Evolutionary conservation across 1,140 invertebrate genomes (phyloP), one percentile per base, ranked within the genome.

Genomic region (Drosophila dunni): DNA sequence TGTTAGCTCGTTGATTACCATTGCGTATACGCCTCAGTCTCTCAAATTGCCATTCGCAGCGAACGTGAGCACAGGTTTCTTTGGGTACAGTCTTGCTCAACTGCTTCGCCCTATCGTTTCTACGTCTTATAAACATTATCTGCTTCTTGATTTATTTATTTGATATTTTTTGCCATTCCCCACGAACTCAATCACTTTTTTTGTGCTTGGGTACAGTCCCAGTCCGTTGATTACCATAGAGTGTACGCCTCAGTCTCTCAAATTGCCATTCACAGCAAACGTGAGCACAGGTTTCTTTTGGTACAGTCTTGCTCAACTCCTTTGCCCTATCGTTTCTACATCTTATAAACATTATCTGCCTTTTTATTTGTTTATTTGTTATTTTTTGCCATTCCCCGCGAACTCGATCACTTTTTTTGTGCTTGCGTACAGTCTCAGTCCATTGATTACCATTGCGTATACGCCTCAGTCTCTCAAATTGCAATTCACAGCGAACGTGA

Each of bases 201-300:
- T 42, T 48, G 10, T 51, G 24, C 24, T 24, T 24, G 1, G 7
- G n/a, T 42, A 34, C 36, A 45, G 36, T 53, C 20, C 10, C 40
- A 42, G 34, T 15, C 34, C 33, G 51, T 8, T 40, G 58, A 54
- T 61, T 62, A 36, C 24, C 57, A 50, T 68, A 24, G 10, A n/a
- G 34, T 20, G 17, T 20, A 0, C 2, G 17, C 17, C n/a, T 10
- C 9, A 17, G 44, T 38, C 36, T 38, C 8, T 38, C 0, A 45
- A 58, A 36, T 73, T 66, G 51, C 42, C 61, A 57, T 46, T 57
- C 50, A 71, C 20, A 24, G 29, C 13, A 48, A 56, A 33, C 38
- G 60, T 3, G 11, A 5, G 2, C 56, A 33, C n/a, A 42, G 8
- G 24, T 29, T 29, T 29, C 24, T 13, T 20, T n/a, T 46, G 42